Conservation (phyloP, 2,888 invertebrate genomes). For the Agrilus biguttatus region DNA sequence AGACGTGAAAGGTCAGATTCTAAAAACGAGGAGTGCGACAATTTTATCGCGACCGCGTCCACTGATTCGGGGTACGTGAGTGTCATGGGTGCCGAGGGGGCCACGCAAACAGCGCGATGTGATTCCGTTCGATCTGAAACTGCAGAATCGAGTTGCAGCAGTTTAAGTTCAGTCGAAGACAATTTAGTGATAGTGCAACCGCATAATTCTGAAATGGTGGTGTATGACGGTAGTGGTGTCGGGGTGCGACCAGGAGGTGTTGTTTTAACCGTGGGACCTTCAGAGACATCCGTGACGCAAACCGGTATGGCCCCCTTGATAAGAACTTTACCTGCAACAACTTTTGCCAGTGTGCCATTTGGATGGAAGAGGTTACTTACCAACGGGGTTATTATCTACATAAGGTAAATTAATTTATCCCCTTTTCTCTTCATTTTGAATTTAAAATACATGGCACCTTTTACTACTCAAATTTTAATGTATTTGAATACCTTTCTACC, state of each 20-base stretch:
- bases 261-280: slow-evolving; percentile 25
- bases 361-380: slow-evolving; percentile 65
- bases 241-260: slow-evolving; percentile 24
- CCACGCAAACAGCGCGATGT: slow-evolving; percentile 29
- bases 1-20: slow-evolving; percentile 16
- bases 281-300: slow-evolving; percentile 14
- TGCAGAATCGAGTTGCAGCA: slow-evolving; percentile 42
- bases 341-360: slow-evolving; percentile 43
- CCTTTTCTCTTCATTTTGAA: slow-evolving; percentile 1
- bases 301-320: slow-evolving; percentile 12
- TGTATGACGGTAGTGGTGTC: slow-evolving; percentile 32
- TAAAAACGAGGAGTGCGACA: slow-evolving; percentile 22
- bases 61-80: slow-evolving; percentile 20
- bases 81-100: slow-evolving; percentile 27
- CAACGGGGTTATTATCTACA: slow-evolving; percentile 60
- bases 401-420: slow-evolving; percentile 40
- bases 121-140: slow-evolving; percentile 44
- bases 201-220: slow-evolving; percentile 24
- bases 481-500: background rate
- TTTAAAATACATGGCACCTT: background rate
- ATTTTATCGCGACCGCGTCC: slow-evolving; percentile 10
- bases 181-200: slow-evolving; percentile 21
- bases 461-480: background rate
- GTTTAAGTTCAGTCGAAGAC: slow-evolving; percentile 34
- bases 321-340: slow-evolving; percentile 14